Base-by-base conservation (phyloP, 1,140 invertebrate genomes). In the Schlechtendalia chinensis region DNA sequence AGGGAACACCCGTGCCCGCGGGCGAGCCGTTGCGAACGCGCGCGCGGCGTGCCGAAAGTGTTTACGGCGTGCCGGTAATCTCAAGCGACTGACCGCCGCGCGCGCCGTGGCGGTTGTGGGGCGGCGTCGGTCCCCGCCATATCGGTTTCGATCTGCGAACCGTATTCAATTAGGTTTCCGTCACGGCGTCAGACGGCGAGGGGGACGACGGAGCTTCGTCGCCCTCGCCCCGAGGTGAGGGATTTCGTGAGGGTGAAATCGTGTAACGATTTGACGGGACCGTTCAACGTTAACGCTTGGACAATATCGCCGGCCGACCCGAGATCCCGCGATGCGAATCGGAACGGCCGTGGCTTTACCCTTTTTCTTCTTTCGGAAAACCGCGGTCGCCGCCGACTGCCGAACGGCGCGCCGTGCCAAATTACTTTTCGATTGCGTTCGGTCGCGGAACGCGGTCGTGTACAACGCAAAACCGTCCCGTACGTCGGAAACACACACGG, bases 141-240 rank as follows among this genome's bases (percentile, higher is more conserved):
- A 79, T 79, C 75, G 75, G 63, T 79, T 79, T 79, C 75, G 63
- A 79, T 79, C 75, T 79, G 63, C 58, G 47, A 79, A 59, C 75
- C 47, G 8, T 39, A 79, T 79, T 79, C 75, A 79, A 79, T 79
- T 79, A 79, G 75, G n/a, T 58, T 79, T 50, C 75, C 75, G 75
- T 79, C 75, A 79, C 58, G 29, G 75, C 50, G 75, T 61, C 58
- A 79, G 63, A 79, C 75, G 50, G 61, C 50, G 58, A 12, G 39
- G 50, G 74, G 32, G 74, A 22, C 24, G 24, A 69, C n/a, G 67
- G n/a, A 16, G n/a, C 45, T 39, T 63, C 8, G 14, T 29, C 22
- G 58, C 2, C 32, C 11, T 24, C 5, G 65, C 17, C 65, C n/a
- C n/a, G n/a, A n/a, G n/a, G 67, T 4, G n/a, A 22, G 45, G 45